These are phyloP conservation scores for Lordiphosa collinella DNA, from an alignment of 1,140 invertebrate species.

Conservation along the genomic window DNA sequence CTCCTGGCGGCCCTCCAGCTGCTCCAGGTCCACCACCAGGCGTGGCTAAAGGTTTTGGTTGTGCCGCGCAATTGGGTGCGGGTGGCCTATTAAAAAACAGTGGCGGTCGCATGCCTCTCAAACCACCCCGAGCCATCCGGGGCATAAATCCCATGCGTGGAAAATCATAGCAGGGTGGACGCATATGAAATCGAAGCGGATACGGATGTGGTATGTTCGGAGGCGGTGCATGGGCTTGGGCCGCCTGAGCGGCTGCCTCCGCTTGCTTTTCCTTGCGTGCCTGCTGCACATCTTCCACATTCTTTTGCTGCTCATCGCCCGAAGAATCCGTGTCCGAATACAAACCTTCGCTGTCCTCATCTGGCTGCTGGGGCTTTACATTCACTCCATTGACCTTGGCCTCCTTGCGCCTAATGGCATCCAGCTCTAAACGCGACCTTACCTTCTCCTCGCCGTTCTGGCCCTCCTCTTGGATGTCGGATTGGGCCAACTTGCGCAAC, in stretches of 20 bases:
- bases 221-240: conserved; percentile 19
- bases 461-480: conserved; percentile 32
- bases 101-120: conserved; percentile 38
- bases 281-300: conserved; percentile 54
- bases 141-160: conserved; percentile 50
- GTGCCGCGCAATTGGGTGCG: not conserved
- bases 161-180: conserved; percentile 44
- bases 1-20: not conserved
- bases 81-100: conserved; percentile 38
- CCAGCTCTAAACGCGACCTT: conserved; percentile 19
- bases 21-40: conserved; percentile 5
- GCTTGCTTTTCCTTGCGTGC: conserved; percentile 61
- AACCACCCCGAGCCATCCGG: conserved; percentile 49
- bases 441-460: conserved; percentile 2
- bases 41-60: conserved; percentile 14
- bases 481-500: conserved; percentile 41
- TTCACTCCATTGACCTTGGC: not conserved
- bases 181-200: conserved; percentile 55
- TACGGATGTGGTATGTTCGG: conserved; percentile 12
- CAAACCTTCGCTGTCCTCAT: conserved; percentile 59
- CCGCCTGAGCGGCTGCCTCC: conserved; percentile 40
- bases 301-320: conserved; percentile 32
- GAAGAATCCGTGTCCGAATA: conserved; percentile 66
- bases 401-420: conserved; percentile 31
- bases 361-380: not conserved